These are phyloP conservation scores for Ptilonorhynchus violaceus DNA, from an alignment of 2,113 vertebrate species.

Conservation along the genomic window DNA sequence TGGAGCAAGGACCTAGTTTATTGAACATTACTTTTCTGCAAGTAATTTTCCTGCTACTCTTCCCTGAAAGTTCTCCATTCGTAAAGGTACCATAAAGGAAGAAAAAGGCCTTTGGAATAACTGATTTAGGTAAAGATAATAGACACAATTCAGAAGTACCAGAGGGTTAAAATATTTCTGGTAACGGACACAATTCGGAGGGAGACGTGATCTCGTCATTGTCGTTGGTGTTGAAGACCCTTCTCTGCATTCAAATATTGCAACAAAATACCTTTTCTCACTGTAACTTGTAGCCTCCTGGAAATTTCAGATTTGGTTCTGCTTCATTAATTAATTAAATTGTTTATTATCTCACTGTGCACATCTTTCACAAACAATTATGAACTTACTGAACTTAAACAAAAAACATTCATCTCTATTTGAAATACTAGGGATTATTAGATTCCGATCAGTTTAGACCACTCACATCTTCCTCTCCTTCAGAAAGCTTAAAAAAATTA, in stretches of 20 bases:
- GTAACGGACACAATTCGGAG: not conserved
- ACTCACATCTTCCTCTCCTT: not conserved
- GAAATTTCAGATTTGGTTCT: not conserved
- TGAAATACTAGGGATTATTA: not conserved
- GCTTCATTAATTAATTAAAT: not conserved
- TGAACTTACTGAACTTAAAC: not conserved
- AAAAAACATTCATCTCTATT: not conserved
- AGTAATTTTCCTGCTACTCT: not conserved
- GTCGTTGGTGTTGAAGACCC: not conserved
- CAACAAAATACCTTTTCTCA: not conserved
- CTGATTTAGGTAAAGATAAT: not conserved
- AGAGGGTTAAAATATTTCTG: not conserved
- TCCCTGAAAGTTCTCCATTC: not conserved
- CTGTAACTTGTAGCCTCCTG: not conserved
- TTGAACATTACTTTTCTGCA: not conserved
- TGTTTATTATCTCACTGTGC: not conserved
- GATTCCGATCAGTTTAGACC: not conserved
- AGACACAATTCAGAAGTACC: not conserved
- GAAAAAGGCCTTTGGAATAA: not conserved
- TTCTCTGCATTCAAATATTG: not conserved
- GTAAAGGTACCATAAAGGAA: not conserved
- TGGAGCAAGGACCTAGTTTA: not conserved
- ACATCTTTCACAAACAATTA: not conserved
- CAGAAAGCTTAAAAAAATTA: not conserved
- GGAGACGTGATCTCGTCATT: not conserved